Evolutionary conservation across 2,113 vertebrate species (phyloP).

Genomic region (Ginglymostoma cirratum): DNA sequence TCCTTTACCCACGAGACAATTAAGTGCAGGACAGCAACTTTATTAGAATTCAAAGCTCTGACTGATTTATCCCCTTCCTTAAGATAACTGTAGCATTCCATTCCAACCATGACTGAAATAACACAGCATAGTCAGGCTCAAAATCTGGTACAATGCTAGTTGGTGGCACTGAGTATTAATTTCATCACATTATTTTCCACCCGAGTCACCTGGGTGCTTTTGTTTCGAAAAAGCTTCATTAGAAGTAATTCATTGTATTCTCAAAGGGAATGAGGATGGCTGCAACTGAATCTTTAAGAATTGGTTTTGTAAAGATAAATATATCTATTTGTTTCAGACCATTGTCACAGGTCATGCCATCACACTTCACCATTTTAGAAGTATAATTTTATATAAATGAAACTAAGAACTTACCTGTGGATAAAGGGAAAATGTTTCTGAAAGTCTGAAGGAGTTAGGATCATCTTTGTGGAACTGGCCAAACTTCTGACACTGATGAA

Average conservation of each 20-base stretch:
- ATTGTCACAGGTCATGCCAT: background rate
- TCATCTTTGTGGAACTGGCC: conserved; percentile 96
- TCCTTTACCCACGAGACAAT: background rate
- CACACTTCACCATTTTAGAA: background rate
- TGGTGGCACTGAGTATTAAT: background rate
- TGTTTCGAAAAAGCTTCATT: background rate
- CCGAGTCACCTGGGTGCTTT: background rate
- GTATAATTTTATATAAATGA: background rate
- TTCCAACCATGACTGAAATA: background rate
- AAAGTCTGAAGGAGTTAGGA: conserved; percentile 81
- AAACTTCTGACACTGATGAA: conserved; percentile 89
- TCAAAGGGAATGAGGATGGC: background rate
- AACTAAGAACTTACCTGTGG: conserved; percentile 72
- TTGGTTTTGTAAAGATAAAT: background rate
- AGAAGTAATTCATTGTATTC: background rate
- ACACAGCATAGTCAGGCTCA: background rate
- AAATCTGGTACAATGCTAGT: background rate
- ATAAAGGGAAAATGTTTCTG: conserved; percentile 90
- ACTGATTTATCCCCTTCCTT: background rate
- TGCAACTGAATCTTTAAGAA: background rate
- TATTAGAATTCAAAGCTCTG: background rate
- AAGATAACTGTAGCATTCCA: background rate
- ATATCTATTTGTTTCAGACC: background rate
- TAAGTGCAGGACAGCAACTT: background rate
- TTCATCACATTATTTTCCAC: background rate